These are phyloP conservation scores for Zhuqinia jingwanae DNA, from an alignment of 2,888 invertebrate species.

Conservation along the genomic window DNA sequence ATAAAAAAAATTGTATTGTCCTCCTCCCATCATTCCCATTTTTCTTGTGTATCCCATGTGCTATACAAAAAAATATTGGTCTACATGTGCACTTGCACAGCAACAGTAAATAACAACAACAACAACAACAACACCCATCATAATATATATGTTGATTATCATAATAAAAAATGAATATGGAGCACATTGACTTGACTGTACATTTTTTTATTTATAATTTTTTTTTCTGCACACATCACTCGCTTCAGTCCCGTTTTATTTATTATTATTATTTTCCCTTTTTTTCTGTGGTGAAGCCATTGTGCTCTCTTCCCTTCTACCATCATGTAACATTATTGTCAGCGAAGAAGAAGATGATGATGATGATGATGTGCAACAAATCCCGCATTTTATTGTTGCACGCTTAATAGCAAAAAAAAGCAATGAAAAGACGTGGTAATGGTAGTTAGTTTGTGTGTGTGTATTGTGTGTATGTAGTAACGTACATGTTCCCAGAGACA, in stretches of 20 bases:
- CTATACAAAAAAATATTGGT: too few relatives aligned
- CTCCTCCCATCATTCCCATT: slow-evolving; percentile 36
- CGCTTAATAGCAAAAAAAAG: not conserved
- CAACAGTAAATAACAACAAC: not conserved
- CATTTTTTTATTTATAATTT: not conserved
- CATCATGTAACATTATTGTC: not conserved
- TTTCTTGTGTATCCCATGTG: not conserved
- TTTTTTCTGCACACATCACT: slow-evolving; percentile 55
- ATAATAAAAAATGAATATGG: slow-evolving; percentile 16
- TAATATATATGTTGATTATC: slow-evolving; percentile 41
- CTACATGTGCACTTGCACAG: not conserved
- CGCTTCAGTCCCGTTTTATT: slow-evolving; percentile 61
- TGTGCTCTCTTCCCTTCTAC: not conserved
- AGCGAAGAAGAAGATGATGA: not conserved
- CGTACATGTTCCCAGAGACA: too few relatives aligned
- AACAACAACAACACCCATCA: slow-evolving; percentile 24
- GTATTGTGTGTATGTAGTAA: too few relatives aligned
- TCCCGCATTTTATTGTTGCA: not conserved
- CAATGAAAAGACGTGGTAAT: too few relatives aligned
- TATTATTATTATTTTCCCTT: slow-evolving; percentile 2
- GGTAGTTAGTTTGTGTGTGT: too few relatives aligned
- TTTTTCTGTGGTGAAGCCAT: slow-evolving; percentile 18
- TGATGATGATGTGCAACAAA: too few relatives aligned
- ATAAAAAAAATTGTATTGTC: too few relatives aligned
- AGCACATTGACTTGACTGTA: not conserved